phyloP scores from a whole-genome alignment of 2,797 vertebrate genomes.

The Xenops minutus region DNA sequence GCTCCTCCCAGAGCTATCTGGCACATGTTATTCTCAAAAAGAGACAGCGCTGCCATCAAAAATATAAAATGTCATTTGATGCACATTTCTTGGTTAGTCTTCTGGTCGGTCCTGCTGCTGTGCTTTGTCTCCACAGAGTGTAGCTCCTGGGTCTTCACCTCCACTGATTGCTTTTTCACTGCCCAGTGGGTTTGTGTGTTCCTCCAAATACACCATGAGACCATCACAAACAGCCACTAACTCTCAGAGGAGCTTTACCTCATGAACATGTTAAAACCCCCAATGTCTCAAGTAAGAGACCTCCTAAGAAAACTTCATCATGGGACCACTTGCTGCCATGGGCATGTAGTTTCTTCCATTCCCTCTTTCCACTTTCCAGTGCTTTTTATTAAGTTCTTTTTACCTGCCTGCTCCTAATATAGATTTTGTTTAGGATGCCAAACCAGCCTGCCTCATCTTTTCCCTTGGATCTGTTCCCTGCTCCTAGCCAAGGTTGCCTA shows the following conservation, averaged over 20 bases:
- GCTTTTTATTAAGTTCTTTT: slow-evolving; percentile 10
- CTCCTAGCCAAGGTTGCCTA: slow-evolving; percentile 3
- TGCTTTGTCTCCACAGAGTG: background rate
- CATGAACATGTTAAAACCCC: background rate
- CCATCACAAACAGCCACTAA: background rate
- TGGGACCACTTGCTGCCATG: background rate
- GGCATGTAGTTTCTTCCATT: slow-evolving; percentile 15
- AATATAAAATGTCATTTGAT: background rate
- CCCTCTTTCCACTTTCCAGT: background rate
- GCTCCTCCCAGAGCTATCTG: background rate
- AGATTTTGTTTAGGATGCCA: slow-evolving; percentile 28
- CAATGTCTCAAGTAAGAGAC: background rate
- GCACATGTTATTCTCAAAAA: background rate
- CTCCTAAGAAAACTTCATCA: background rate
- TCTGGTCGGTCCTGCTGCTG: background rate
- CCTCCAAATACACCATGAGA: background rate
- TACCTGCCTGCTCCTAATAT: slow-evolving; percentile 37
- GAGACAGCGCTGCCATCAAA: background rate
- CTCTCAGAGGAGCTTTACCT: background rate
- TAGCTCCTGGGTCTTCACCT: background rate
- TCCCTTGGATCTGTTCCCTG: slow-evolving; percentile 29
- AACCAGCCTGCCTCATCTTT: slow-evolving; percentile 49
- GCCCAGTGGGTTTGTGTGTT: background rate
- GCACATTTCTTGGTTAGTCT: background rate
- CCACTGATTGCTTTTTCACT: background rate